These are phyloP conservation scores for Podotricha telesiphe DNA, from an alignment of 2,888 invertebrate species.

Conservation along the genomic window DNA sequence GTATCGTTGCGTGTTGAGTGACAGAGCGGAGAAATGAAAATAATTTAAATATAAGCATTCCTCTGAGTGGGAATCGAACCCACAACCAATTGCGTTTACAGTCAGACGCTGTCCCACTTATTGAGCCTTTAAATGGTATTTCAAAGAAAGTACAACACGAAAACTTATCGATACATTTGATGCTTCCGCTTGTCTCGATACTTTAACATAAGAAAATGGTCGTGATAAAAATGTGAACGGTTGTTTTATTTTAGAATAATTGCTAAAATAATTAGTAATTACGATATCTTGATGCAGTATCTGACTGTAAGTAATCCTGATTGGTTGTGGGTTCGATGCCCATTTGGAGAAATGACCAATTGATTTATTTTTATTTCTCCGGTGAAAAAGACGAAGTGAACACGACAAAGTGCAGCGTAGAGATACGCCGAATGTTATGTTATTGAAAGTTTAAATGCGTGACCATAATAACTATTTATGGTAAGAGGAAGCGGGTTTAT, in stretches of 20 bases:
- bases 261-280: slow-evolving; percentile 64
- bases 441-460: slow-evolving; percentile 62
- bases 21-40: no score
- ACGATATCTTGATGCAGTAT: no score
- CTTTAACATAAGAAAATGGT: slow-evolving; percentile 45
- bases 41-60: no score
- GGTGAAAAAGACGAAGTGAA: no score
- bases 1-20: no score
- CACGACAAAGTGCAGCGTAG: no score
- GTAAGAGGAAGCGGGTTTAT: slow-evolving; percentile 64
- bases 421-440: slow-evolving; percentile 59
- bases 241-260: slow-evolving; percentile 56
- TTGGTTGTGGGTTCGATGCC: no score
- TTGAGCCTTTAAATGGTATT: not conserved
- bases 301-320: no score
- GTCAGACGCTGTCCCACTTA: not conserved
- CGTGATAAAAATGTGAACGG: slow-evolving; percentile 55
- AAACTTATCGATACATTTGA: not conserved
- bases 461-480: slow-evolving; percentile 58
- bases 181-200: slow-evolving; percentile 5
- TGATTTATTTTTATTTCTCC: no score
- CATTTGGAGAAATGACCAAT: no score
- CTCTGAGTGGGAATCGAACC: no score
- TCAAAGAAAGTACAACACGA: not conserved
- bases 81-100: no score